Percentiles rank a stretch among this genome's conserved stretches.
Conservation (phyloP, 2,888 invertebrate genomes). For the Sthenelais limicola region DNA sequence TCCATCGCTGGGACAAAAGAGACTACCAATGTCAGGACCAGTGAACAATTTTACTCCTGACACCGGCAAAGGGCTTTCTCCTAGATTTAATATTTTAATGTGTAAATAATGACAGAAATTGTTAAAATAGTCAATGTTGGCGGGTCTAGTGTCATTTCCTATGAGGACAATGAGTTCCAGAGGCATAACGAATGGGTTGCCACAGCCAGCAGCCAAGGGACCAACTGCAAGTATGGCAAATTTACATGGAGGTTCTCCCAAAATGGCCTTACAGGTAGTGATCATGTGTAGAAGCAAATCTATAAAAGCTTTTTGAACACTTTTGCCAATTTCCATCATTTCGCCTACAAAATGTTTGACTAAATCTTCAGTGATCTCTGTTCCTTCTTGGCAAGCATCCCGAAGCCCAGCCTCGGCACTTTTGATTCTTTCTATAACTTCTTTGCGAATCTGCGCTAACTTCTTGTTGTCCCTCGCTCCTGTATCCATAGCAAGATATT, state of each 20-base stretch:
- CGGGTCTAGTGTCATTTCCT: background rate
- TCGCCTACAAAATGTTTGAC: background rate
- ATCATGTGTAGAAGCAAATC: constrained; percentile 17
- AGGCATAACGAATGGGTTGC: constrained; percentile 13
- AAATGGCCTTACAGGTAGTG: constrained; percentile 13
- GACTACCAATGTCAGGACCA: background rate
- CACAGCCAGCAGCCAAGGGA: constrained; percentile 1
- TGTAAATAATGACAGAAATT: constrained; percentile 25
- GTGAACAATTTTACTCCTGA: background rate
- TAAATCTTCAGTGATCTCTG: background rate
- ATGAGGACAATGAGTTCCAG: constrained; percentile 3
- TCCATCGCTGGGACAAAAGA: background rate
- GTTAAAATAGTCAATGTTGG: constrained; percentile 13
- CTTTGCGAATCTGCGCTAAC: background rate
- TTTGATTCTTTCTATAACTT: constrained; percentile 16
- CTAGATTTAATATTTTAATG: constrained; percentile 15
- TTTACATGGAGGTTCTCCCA: constrained; percentile 7
- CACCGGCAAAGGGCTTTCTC: background rate
- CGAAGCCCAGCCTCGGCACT: no score
- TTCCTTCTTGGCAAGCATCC: background rate
- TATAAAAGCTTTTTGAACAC: background rate
- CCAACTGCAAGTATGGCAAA: constrained; percentile 16
- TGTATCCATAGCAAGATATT: constrained; percentile 25
- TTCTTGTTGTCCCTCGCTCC: constrained; percentile 7
- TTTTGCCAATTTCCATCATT: background rate